phyloP scores from a whole-genome alignment of 2,797 vertebrate genomes.

The Ibycter americanus region DNA sequence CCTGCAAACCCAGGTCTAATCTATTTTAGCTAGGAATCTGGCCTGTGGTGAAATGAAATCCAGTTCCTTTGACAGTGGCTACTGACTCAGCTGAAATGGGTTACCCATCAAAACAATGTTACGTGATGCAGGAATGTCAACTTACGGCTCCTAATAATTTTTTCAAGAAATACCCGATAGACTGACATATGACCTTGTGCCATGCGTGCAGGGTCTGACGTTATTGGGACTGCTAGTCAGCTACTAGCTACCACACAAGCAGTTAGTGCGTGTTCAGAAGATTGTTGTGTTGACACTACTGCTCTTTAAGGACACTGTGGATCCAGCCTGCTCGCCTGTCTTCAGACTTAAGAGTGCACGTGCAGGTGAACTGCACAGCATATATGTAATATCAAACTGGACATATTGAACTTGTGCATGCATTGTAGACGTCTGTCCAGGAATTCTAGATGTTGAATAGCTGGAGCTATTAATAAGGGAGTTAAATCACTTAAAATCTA shows the following conservation, averaged over 20 bases:
- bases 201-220: fast-evolving
- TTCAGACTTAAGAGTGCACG: background rate
- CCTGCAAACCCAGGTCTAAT: background rate
- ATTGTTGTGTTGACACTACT: too few relatives aligned
- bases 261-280: background rate
- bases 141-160: background rate
- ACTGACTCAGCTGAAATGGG: background rate
- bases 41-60: background rate
- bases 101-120: background rate
- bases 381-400: background rate
- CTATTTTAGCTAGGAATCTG: background rate
- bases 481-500: background rate
- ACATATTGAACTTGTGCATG: background rate
- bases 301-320: background rate
- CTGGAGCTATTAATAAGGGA: background rate
- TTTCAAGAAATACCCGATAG: background rate
- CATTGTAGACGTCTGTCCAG: background rate
- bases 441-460: background rate
- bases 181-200: too few relatives aligned
- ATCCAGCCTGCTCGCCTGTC: background rate
- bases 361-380: background rate
- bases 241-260: background rate
- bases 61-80: background rate
- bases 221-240: background rate
- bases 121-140: background rate